phyloP scores from a whole-genome alignment of 1,140 invertebrate genomes.

The Lepidurus couesii region DNA sequence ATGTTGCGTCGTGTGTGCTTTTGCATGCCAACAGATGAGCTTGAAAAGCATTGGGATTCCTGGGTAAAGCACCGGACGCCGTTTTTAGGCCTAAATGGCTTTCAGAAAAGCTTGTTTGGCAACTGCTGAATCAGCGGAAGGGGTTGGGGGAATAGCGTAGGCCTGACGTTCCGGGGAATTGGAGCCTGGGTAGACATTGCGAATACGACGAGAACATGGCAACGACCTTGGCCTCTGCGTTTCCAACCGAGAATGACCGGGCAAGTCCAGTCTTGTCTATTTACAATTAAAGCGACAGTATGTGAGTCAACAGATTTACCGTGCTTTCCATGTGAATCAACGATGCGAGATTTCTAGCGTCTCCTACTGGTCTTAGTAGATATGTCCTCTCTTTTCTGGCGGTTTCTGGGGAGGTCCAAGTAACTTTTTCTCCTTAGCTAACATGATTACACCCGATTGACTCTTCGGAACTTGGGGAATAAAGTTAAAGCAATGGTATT shows the following conservation, averaged over 20 bases:
- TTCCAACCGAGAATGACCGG: not conserved
- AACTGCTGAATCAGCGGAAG: constrained; percentile 17
- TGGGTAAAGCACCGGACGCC: not conserved
- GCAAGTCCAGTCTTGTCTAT: not conserved
- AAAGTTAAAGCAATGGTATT: no score
- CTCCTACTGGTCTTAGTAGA: no score
- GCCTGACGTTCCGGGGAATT: not conserved
- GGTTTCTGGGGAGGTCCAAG: no score
- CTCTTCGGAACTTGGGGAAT: no score
- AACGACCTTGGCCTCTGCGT: not conserved
- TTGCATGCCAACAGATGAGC: not conserved
- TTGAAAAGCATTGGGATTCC: not conserved
- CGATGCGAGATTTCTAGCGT: no score
- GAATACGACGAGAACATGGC: not conserved
- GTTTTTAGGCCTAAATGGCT: not conserved
- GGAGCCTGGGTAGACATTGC: not conserved
- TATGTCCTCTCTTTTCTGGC: no score
- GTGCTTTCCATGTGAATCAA: no score
- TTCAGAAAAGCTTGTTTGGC: not conserved
- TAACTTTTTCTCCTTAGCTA: no score
- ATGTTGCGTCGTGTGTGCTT: constrained; percentile 13
- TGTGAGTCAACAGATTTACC: no score
- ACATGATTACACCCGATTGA: no score
- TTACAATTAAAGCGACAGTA: not conserved
- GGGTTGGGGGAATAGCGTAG: not conserved